Evolutionary conservation across 2,888 invertebrate species (phyloP), one percentile per base, ranked within the genome.

Genomic region (Lamellibrachia columna): DNA sequence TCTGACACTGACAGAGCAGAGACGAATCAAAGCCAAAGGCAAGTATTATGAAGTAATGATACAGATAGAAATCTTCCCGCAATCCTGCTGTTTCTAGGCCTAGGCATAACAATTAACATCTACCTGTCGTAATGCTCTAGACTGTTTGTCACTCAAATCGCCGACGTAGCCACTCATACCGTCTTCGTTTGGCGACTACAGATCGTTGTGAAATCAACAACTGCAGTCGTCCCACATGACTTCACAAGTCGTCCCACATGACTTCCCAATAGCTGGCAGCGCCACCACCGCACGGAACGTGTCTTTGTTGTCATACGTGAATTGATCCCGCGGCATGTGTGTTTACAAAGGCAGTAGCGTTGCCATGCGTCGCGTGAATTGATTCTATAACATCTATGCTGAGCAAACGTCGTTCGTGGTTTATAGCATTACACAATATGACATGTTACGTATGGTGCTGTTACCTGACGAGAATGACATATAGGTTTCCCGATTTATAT

Each of bases 321-420:
- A 15, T 75, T 75, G 75, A 15, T 75, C 75, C 75, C 75, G 75
- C 75, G 75, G 75, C 75, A 75, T 75, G 75, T 75, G 75, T 75
- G 75, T 75, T 75, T 75, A 75, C 75, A 75, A 75, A 75, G n/a
- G 75, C 75, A 75, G 75, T n/a, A 22, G 75, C 75, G 22, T 22
- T 75, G 75, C 75, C 75, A 75, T 75, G 75, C 22, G 75, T 75
- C 75, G 75, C 75, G 22, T 22, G 75, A 75, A 75, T 75, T 75
- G 11, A 75, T 75, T 75, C 6, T 75, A 22, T 75, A 4, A 22
- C 75, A 75, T 75, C 15, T 75, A 6, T 75, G 75, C 75, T 22
- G 75, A 15, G 22, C 15, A 75, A 75, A 75, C 75, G n/a, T 15
- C 22, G 4, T 11, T 75, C n/a, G n/a, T 75, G 0, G 75, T 15